Percentiles rank a stretch among this genome's conserved stretches.
Conservation (phyloP, 1,140 invertebrate genomes). For the Drosophila orena region DNA sequence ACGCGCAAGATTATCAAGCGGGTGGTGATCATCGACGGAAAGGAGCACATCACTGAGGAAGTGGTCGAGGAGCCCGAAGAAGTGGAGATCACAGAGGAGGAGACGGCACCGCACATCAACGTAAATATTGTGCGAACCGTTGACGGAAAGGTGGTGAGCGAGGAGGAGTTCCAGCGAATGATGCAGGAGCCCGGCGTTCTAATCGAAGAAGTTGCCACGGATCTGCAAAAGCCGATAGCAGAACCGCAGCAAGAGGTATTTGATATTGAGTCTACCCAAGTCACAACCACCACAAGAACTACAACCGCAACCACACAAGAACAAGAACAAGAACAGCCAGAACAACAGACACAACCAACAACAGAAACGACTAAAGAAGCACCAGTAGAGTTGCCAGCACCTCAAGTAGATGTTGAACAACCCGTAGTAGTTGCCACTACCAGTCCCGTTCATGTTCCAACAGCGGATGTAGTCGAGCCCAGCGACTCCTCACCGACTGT, state of each 20-base stretch:
- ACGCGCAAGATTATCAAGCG: conserved; percentile 90
- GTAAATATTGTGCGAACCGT: conserved; percentile 89
- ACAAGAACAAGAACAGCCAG: conserved; percentile 67
- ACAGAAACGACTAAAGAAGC: conserved; percentile 70
- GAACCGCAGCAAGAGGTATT: conserved; percentile 83
- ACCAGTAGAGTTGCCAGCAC: conserved; percentile 83
- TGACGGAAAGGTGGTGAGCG: conserved; percentile 85
- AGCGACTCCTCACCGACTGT: conserved; percentile 21
- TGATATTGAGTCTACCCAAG: conserved; percentile 82
- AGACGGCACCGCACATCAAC: conserved; percentile 89
- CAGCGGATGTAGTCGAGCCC: conserved; percentile 52
- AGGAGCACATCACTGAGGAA: conserved; percentile 93
- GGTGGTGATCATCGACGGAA: conserved; percentile 92
- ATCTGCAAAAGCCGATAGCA: conserved; percentile 48
- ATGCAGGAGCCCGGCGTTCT: conserved; percentile 75
- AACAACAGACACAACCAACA: conserved; percentile 52
- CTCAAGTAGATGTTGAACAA: conserved; percentile 83
- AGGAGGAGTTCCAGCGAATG: conserved; percentile 84
- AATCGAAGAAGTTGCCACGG: conserved; percentile 81
- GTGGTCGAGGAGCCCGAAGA: conserved; percentile 93
- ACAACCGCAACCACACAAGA: conserved; percentile 55
- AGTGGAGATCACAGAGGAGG: conserved; percentile 91
- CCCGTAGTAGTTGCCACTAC: conserved; percentile 73
- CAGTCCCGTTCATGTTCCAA: conserved; percentile 81
- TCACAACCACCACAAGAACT: conserved; percentile 63